These are phyloP conservation scores for Catharus ustulatus DNA, from an alignment of 2,797 vertebrate species.

Conservation along the genomic window DNA sequence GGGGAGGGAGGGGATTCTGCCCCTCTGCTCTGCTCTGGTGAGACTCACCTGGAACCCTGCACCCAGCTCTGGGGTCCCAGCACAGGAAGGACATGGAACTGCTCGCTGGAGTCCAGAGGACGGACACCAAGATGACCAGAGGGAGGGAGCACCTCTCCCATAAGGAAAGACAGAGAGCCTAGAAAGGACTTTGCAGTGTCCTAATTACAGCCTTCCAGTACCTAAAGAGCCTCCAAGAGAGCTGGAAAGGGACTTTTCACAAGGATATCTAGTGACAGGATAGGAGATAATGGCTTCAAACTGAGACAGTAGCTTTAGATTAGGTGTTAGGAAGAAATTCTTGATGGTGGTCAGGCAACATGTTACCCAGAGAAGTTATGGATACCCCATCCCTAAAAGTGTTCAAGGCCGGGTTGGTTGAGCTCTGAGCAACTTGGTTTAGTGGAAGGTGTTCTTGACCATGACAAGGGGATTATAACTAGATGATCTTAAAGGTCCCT, in stretches of 20 bases:
- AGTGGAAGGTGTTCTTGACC: neutral
- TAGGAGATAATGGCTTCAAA: neutral
- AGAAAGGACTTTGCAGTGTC: neutral
- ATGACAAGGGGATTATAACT: neutral
- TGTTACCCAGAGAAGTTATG: neutral
- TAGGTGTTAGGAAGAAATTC: neutral
- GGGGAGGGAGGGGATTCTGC: neutral
- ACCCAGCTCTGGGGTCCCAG: neutral
- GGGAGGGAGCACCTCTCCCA: neutral
- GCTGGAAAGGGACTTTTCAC: neutral
- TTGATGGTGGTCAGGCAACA: neutral
- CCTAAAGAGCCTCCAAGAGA: neutral
- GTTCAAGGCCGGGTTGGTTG: neutral
- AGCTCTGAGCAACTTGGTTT: neutral
- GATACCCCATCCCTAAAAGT: neutral
- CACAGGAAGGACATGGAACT: neutral
- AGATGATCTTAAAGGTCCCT: neutral
- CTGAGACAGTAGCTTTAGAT: neutral
- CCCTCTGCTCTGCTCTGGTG: neutral
- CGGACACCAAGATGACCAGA: accelerated
- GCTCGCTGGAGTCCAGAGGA: accelerated
- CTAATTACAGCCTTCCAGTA: neutral
- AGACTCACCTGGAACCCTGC: neutral
- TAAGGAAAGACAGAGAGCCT: neutral
- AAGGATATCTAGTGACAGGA: neutral